Evolutionary conservation across 2,113 vertebrate genomes (phyloP).

Genomic region (Syngnathus floridae): DNA sequence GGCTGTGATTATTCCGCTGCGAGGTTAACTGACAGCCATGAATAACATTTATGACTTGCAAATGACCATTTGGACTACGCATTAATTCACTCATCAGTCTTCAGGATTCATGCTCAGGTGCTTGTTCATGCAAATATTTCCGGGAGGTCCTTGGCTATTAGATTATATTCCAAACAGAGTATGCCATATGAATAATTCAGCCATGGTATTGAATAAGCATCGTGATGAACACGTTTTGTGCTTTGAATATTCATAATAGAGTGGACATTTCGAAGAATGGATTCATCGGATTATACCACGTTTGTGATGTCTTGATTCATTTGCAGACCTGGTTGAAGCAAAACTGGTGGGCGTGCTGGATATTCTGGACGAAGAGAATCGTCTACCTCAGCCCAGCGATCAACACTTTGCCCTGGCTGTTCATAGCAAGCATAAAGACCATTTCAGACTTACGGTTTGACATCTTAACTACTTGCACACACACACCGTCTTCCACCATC

Average conservation of each 20-base stretch:
- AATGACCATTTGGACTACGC: constrained; percentile 58
- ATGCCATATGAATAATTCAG: constrained; percentile 62
- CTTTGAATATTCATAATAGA: constrained; percentile 41
- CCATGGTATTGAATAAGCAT: constrained; percentile 39
- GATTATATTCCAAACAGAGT: constrained; percentile 51
- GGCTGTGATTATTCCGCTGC: constrained; percentile 54
- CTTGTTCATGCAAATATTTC: constrained; percentile 62
- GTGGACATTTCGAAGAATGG: constrained; percentile 25
- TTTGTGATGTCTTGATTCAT: constrained; percentile 4
- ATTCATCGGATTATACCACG: background rate
- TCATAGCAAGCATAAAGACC: constrained; percentile 93
- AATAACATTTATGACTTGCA: constrained; percentile 67
- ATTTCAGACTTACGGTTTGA: constrained; percentile 92
- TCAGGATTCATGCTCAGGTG: constrained; percentile 67
- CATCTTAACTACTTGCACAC: background rate
- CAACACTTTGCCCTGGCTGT: constrained; percentile 87
- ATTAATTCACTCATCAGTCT: constrained; percentile 65
- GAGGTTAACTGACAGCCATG: constrained; percentile 59
- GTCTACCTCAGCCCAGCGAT: constrained; percentile 93
- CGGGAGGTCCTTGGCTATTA: constrained; percentile 46
- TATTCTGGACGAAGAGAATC: constrained; percentile 97
- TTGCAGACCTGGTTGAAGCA: constrained; percentile 89
- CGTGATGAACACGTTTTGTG: constrained; percentile 42
- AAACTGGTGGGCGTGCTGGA: constrained; percentile 90
- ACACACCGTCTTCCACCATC: background rate